A percentile compares a stretch with the other conserved stretches of the same genome.
Evolutionary conservation across 1,140 invertebrate genomes (phyloP).

Genomic region (Drosophila ambigua): DNA sequence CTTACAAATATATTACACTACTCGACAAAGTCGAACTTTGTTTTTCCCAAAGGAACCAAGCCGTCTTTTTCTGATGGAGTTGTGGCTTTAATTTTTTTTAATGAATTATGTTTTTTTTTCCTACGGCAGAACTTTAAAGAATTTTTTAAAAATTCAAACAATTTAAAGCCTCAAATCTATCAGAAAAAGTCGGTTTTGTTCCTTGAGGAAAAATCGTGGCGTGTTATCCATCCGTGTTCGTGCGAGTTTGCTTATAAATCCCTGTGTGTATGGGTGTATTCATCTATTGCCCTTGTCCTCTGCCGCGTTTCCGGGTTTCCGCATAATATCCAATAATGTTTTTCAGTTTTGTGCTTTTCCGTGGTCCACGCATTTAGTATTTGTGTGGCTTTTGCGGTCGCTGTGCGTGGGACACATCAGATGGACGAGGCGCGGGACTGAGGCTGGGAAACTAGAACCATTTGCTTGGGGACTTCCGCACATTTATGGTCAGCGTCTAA

Average conservation of each 20-base stretch:
- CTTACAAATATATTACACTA: too few species aligned
- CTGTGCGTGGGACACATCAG: slow-evolving; percentile 20
- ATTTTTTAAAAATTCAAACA: too few species aligned
- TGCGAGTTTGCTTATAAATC: slow-evolving; percentile 5
- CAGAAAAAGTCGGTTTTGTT: too few species aligned
- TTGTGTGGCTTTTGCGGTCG: slow-evolving; percentile 66
- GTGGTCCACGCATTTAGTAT: slow-evolving; percentile 43
- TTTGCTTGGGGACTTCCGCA: slow-evolving; percentile 48
- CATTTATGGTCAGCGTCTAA: slow-evolving; percentile 36
- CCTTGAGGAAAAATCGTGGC: too few species aligned
- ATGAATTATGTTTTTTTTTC: too few species aligned
- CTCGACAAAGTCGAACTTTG: too few species aligned
- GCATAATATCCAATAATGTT: slow-evolving; percentile 49
- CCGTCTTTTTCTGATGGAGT: too few species aligned
- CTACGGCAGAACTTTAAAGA: too few species aligned
- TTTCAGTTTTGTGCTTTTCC: slow-evolving; percentile 28
- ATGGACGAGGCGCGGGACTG: background rate
- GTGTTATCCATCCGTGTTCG: too few species aligned
- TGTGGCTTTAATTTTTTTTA: too few species aligned
- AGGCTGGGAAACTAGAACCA: slow-evolving; percentile 8
- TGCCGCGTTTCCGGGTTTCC: slow-evolving; percentile 5
- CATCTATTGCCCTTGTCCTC: background rate
- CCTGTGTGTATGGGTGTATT: background rate
- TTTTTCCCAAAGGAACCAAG: too few species aligned
- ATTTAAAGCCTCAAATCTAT: too few species aligned